Percentiles rank a stretch among this genome's conserved stretches.
Conservation (phyloP, 2,113 vertebrate genomes). For the Lagopus leucura region DNA sequence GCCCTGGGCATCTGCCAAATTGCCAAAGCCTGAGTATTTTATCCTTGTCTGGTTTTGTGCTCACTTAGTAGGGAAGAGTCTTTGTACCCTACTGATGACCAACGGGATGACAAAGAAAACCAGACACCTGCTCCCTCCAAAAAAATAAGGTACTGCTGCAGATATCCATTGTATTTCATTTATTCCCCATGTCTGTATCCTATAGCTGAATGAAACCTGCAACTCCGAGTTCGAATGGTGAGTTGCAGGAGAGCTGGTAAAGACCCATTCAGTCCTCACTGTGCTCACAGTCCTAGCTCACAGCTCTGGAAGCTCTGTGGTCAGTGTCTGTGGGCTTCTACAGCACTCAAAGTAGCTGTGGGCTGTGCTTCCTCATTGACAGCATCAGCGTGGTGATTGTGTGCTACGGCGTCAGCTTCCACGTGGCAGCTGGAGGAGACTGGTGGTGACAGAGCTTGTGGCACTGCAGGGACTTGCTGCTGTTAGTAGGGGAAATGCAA, state of each 20-base stretch:
- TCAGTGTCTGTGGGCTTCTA: neutral
- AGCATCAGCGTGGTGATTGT: neutral
- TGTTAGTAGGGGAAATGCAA: neutral
- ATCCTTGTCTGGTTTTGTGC: neutral
- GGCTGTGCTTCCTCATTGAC: neutral
- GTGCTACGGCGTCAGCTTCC: neutral
- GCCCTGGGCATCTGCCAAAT: neutral
- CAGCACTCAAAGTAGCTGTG: neutral
- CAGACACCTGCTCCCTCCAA: neutral
- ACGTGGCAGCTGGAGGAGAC: no score
- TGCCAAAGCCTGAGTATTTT: neutral
- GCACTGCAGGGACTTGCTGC: neutral
- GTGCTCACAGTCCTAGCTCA: neutral
- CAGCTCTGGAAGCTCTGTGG: neutral
- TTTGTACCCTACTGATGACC: neutral
- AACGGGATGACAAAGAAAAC: neutral
- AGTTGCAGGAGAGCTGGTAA: neutral
- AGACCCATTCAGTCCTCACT: neutral
- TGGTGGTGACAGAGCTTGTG: neutral
- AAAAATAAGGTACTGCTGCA: conserved; percentile 46
- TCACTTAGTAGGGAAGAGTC: neutral
- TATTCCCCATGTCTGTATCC: neutral
- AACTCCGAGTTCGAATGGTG: neutral
- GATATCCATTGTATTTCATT: neutral
- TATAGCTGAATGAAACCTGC: neutral